Evolutionary conservation across 2,113 vertebrate species (phyloP).

Genomic region (Tiliqua scincoides): DNA sequence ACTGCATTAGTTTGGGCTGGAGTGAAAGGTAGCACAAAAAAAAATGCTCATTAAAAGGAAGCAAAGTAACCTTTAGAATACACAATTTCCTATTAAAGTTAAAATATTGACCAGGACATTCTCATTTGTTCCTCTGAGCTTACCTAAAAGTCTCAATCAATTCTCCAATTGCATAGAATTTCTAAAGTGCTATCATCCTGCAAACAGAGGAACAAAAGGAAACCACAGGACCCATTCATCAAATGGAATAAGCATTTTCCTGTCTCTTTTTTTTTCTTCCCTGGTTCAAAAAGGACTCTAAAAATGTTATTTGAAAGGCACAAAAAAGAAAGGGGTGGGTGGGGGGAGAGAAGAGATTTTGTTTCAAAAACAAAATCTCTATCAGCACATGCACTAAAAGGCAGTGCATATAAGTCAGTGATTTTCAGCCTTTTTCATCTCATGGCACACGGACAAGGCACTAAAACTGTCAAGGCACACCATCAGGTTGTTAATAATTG

Average conservation of each 20-base stretch:
- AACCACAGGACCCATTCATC: slow-evolving; percentile 28
- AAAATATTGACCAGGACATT: slow-evolving; percentile 51
- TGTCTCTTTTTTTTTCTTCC: slow-evolving; percentile 4
- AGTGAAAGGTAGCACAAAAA: slow-evolving; percentile 18
- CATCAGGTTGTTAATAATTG: too few species aligned
- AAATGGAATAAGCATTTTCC: slow-evolving; percentile 41
- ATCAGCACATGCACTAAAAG: not conserved
- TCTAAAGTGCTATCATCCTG: slow-evolving; percentile 42
- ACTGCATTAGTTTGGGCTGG: slow-evolving; percentile 48
- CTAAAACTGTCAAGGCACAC: too few species aligned
- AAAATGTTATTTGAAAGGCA: not conserved
- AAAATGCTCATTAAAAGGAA: slow-evolving; percentile 45
- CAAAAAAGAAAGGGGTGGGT: not conserved
- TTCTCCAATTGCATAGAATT: slow-evolving; percentile 43
- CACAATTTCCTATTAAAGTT: slow-evolving; percentile 54
- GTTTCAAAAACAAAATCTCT: not conserved
- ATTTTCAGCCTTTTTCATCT: too few species aligned
- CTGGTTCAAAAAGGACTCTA: not conserved
- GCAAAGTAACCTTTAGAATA: slow-evolving; percentile 56
- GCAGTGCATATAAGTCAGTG: not conserved
- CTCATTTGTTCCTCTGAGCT: slow-evolving; percentile 48
- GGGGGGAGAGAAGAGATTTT: not conserved
- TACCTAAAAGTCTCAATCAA: slow-evolving; percentile 48
- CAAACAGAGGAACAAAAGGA: slow-evolving; percentile 52
- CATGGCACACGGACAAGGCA: too few species aligned